Conservation (phyloP, 2,113 vertebrate genomes). For the Merops nubicus region DNA sequence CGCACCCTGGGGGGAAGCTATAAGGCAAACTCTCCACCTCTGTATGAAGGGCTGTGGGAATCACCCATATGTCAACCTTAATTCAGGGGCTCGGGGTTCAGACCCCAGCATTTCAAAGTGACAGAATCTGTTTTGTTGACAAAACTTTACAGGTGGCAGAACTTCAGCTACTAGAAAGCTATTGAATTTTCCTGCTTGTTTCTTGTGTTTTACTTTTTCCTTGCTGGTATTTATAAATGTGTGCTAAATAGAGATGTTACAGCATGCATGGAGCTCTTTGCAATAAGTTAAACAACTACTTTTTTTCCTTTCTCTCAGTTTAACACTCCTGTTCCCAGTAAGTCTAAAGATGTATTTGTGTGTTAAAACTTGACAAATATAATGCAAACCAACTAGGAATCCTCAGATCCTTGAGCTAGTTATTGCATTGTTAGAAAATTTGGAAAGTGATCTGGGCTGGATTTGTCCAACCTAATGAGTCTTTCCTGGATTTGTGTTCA, state of each 20-base stretch:
- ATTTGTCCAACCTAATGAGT: not conserved
- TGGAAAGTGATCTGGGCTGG: not conserved
- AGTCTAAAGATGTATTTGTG: not conserved
- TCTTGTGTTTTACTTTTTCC: not conserved
- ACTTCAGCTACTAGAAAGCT: not conserved
- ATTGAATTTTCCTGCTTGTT: not conserved
- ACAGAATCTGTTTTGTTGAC: constrained; percentile 29
- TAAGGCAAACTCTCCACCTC: too few relatives aligned
- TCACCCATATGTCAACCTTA: too few relatives aligned
- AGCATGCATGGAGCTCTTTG: not conserved
- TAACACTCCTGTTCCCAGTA: not conserved
- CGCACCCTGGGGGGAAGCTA: too few relatives aligned
- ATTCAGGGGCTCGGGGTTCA: too few relatives aligned
- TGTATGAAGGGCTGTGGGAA: too few relatives aligned
- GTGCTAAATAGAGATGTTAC: not conserved
- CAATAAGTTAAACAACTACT: not conserved
- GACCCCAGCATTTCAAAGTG: too few relatives aligned
- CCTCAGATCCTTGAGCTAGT: not conserved
- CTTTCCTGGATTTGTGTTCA: not conserved
- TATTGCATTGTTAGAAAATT: not conserved
- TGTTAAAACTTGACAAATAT: not conserved
- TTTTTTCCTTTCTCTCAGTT: not conserved
- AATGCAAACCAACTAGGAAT: not conserved
- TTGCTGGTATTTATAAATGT: not conserved
- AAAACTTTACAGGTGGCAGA: not conserved